These are phyloP conservation scores for Leptinotarsa lineolata DNA, from an alignment of 1,140 invertebrate species.

Conservation along the genomic window DNA sequence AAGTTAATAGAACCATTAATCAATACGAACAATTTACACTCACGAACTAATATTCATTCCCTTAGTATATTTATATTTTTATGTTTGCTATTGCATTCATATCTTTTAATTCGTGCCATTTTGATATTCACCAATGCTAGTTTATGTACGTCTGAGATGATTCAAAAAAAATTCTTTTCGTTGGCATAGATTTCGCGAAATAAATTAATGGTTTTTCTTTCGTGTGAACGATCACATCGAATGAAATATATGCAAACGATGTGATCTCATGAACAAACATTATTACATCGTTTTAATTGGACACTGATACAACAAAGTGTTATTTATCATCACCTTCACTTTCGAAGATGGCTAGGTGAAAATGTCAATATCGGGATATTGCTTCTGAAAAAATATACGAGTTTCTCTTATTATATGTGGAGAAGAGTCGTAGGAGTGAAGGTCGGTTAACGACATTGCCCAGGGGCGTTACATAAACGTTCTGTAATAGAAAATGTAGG, in stretches of 20 bases:
- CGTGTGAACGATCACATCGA: background rate
- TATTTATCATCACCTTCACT: background rate
- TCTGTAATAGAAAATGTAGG: background rate
- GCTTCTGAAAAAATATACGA: background rate
- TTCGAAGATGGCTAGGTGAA: background rate
- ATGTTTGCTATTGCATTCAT: too few relatives aligned
- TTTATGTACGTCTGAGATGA: too few relatives aligned
- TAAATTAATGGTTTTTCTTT: background rate
- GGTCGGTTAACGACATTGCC: background rate
- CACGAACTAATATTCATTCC: too few relatives aligned
- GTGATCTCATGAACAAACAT: background rate
- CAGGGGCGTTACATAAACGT: background rate
- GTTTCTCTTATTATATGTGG: background rate
- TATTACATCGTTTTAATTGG: background rate
- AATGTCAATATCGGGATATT: background rate
- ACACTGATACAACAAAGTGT: background rate
- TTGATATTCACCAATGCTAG: too few relatives aligned
- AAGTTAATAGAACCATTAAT: too few relatives aligned
- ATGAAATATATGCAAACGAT: background rate
- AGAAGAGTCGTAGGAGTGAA: background rate
- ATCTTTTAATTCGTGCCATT: too few relatives aligned
- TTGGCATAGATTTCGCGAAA: too few relatives aligned
- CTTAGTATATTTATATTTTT: too few relatives aligned
- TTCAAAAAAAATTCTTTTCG: too few relatives aligned
- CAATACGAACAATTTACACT: too few relatives aligned